These are phyloP conservation scores for Branchipolynoe longqiensis DNA, from an alignment of 2,888 invertebrate genomes.

Conservation along the genomic window DNA sequence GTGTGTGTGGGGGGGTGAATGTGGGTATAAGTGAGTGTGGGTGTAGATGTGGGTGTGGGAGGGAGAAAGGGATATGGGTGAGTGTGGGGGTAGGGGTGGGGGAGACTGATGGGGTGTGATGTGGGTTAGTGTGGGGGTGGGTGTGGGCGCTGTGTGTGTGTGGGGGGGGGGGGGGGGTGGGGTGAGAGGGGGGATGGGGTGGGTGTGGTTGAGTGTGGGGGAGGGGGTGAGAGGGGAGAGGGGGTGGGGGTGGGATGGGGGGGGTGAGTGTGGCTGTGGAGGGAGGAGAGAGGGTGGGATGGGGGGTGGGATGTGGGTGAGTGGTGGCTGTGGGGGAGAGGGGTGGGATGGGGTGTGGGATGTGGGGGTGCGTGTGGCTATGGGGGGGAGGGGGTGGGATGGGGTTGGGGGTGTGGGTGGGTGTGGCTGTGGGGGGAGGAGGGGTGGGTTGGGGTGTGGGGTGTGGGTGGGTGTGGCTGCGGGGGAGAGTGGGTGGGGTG, in stretches of 20 bases:
- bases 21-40: not conserved
- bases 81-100: not conserved
- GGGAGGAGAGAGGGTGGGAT: not conserved
- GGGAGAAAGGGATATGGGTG: slow-evolving; percentile 17
- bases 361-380: too few relatives aligned
- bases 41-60: not conserved
- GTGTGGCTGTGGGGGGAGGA: too few relatives aligned
- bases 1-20: not conserved
- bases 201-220: not conserved
- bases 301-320: not conserved
- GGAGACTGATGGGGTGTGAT: not conserved
- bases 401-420: too few relatives aligned
- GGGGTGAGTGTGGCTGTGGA: not conserved
- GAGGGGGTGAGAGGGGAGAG: not conserved
- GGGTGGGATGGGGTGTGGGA: too few relatives aligned
- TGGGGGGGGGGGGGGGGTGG: not conserved
- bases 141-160: too few relatives aligned
- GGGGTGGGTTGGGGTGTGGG: too few relatives aligned
- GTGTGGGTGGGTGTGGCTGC: too few relatives aligned
- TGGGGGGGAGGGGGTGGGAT: too few relatives aligned
- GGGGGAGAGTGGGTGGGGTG: not conserved
- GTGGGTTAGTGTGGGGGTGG: not conserved
- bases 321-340: not conserved
- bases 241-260: not conserved
- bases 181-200: not conserved